Evolutionary conservation across 2,888 invertebrate genomes (phyloP).

Genomic region (Tetropium fuscum): DNA sequence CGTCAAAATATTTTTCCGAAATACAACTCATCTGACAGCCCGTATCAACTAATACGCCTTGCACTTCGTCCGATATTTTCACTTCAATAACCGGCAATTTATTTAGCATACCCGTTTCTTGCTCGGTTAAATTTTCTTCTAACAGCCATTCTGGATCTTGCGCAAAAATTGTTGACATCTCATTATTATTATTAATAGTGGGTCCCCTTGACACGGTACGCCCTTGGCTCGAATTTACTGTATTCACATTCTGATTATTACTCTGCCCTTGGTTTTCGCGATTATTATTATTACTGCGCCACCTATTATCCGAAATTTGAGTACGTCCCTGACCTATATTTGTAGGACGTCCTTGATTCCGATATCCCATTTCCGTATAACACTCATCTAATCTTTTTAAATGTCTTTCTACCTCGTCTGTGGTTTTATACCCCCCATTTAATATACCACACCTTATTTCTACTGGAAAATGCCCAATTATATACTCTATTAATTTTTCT

Average conservation of each 20-base stretch:
- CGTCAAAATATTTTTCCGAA: slow-evolving; percentile 7
- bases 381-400: too few relatives aligned
- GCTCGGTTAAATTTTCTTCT: not conserved
- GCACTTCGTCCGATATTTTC: not conserved
- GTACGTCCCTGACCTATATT: too few relatives aligned
- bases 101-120: not conserved
- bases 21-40: slow-evolving; percentile 13
- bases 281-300: not conserved
- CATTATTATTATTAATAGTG: not conserved
- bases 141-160: not conserved
- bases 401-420: slow-evolving; percentile 30
- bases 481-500: too few relatives aligned
- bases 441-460: slow-evolving; percentile 25
- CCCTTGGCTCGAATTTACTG: too few relatives aligned
- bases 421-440: slow-evolving; percentile 19
- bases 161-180: not conserved
- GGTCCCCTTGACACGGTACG: too few relatives aligned
- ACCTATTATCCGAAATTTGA: too few relatives aligned
- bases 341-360: too few relatives aligned
- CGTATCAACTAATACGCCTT: slow-evolving; percentile 5
- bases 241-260: too few relatives aligned
- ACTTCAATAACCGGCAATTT: slow-evolving; percentile 7
- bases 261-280: not conserved
- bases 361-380: too few relatives aligned
- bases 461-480: slow-evolving; percentile 23